phyloP scores from a whole-genome alignment of 2,797 vertebrate genomes.

The Ctenopoma kingsleyae region DNA sequence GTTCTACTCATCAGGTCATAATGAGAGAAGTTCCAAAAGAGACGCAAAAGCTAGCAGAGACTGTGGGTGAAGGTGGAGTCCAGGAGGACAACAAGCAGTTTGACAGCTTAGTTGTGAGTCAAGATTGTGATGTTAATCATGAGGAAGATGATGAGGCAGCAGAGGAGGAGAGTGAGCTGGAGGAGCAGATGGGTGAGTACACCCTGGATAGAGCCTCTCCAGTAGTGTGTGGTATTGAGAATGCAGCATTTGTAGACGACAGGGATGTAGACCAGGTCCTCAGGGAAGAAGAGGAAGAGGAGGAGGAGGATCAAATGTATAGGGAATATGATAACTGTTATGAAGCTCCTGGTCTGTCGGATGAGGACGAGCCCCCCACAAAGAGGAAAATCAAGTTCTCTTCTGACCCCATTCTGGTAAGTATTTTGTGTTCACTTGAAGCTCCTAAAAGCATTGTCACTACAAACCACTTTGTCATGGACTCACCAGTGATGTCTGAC shows the following conservation, averaged over 20 bases:
- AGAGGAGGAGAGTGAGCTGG: slow-evolving; percentile 76
- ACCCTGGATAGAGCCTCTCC: slow-evolving; percentile 77
- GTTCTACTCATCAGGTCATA: slow-evolving; percentile 13
- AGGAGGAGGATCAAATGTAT: slow-evolving; percentile 75
- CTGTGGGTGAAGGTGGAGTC: slow-evolving; percentile 53
- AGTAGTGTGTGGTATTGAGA: slow-evolving; percentile 90
- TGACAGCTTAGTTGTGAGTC: slow-evolving; percentile 24
- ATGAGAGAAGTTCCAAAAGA: slow-evolving; percentile 35
- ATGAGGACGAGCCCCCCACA: slow-evolving; percentile 88
- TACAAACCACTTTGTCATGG: slow-evolving; percentile 43
- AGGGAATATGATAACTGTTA: slow-evolving; percentile 84
- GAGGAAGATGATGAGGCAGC: slow-evolving; percentile 69
- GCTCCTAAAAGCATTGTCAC: slow-evolving; percentile 31
- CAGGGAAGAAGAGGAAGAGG: slow-evolving; percentile 77
- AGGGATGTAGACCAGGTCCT: slow-evolving; percentile 85
- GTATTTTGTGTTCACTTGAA: slow-evolving; percentile 38
- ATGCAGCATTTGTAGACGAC: slow-evolving; percentile 92
- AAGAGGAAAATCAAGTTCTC: slow-evolving; percentile 91
- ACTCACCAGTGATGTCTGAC: slow-evolving; percentile 61
- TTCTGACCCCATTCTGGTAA: slow-evolving; percentile 90
- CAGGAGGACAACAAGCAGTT: slow-evolving; percentile 45
- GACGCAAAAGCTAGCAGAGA: slow-evolving; percentile 37
- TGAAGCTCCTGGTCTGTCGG: slow-evolving; percentile 89
- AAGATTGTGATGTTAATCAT: slow-evolving; percentile 39
- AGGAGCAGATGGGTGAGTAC: slow-evolving; percentile 74